A percentile compares a stretch with the other conserved stretches of the same genome.
Conservation (phyloP, 53 echinoderm and acorn worm species). For the Apostichopus leukothele region DNA sequence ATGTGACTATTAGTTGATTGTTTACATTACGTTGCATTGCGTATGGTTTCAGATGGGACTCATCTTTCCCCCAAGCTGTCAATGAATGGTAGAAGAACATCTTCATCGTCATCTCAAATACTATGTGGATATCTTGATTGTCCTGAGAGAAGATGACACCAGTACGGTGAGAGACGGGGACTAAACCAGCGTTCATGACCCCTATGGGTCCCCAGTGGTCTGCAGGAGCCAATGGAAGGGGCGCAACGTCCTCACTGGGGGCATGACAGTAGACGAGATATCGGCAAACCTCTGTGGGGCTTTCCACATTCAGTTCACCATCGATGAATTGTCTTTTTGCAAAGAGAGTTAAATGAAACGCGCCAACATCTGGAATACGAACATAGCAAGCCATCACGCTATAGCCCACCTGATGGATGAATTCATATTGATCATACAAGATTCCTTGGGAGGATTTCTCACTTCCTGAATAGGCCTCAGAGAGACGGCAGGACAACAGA, state of each 20-base stretch:
- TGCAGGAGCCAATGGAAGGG: conserved; percentile 65
- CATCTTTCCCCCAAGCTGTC: conserved; percentile 55
- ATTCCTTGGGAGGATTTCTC: conserved; percentile 60
- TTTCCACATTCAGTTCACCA: conserved; percentile 51
- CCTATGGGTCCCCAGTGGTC: conserved; percentile 96
- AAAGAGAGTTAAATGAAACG: conserved; percentile 79
- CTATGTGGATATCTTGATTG: conserved; percentile 54
- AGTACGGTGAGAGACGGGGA: conserved; percentile 69
- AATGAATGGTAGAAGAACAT: conserved; percentile 65
- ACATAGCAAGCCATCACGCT: conserved; percentile 78
- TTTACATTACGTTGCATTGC: conserved; percentile 65
- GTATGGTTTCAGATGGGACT: conserved; percentile 51
- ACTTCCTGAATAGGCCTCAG: conserved; percentile 56
- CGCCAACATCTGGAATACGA: conserved; percentile 84
- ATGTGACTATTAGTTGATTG: conserved; percentile 61
- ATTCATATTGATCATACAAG: conserved; percentile 77
- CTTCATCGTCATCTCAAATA: conserved; percentile 58
- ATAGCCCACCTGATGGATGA: conserved; percentile 82
- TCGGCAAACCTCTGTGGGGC: conserved; percentile 82
- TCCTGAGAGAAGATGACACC: conserved; percentile 69
- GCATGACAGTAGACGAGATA: conserved; percentile 54
- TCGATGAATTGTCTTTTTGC: conserved; percentile 82
- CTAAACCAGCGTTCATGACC: conserved; percentile 71
- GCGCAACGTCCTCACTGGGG: conserved; percentile 1
- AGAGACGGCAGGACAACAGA: conserved; percentile 74